A percentile compares a stretch with the other conserved stretches of the same genome.
phyloP scores from a whole-genome alignment of 2,113 vertebrate species.

The Motacilla tschutschensis region DNA sequence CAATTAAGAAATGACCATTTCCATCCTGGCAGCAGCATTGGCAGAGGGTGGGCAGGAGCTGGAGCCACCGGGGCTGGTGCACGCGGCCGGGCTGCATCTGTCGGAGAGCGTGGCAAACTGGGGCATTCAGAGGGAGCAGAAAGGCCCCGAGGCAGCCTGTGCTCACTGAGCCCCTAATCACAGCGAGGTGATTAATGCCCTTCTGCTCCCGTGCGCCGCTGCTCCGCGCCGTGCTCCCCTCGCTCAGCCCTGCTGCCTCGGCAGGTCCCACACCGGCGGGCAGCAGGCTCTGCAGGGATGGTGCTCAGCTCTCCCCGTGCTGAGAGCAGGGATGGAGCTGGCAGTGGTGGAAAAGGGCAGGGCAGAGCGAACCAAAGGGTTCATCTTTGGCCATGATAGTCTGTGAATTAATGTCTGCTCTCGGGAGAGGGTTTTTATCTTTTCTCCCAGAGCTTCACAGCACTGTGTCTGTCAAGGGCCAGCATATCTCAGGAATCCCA shows the following conservation, averaged over 20 bases:
- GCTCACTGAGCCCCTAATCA: conserved; percentile 48
- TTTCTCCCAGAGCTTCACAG: not conserved
- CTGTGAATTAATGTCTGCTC: rapidly evolving
- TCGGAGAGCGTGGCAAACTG: not conserved
- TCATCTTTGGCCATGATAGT: not conserved
- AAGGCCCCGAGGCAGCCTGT: conserved; percentile 36
- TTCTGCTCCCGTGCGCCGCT: conserved; percentile 34
- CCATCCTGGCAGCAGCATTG: not conserved
- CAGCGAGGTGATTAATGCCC: conserved; percentile 52
- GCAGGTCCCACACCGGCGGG: not conserved
- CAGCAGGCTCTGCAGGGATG: not conserved
- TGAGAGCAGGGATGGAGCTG: not conserved
- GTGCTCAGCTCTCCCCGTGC: rapidly evolving
- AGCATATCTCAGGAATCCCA: not conserved
- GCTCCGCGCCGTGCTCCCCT: not conserved
- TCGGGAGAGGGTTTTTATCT: not conserved
- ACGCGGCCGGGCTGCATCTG: not conserved
- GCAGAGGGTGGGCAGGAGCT: not conserved
- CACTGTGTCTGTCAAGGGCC: too few species aligned
- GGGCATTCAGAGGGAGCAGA: conserved; percentile 43
- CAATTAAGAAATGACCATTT: not conserved
- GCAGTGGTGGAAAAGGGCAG: not conserved
- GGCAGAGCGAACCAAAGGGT: not conserved
- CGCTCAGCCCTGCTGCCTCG: not conserved
- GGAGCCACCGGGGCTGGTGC: not conserved